Evolutionary conservation across 1,140 invertebrate species (phyloP), one percentile per base, ranked within the genome.

Genomic region (Apis florea): DNA sequence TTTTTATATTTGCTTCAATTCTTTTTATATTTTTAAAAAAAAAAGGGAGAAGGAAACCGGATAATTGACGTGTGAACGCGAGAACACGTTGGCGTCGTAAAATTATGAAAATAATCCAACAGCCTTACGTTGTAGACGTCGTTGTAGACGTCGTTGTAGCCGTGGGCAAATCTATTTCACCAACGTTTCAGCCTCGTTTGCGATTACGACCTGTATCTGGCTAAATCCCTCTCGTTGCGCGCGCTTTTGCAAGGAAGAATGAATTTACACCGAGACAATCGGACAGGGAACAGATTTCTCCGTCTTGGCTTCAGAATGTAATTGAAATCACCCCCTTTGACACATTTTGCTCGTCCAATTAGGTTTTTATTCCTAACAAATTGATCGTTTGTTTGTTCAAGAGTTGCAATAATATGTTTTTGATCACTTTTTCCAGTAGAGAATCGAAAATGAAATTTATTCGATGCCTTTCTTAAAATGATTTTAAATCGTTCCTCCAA

Each of bases 201-300:
- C 63, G 74, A 70, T 71, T 66, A 78, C 74, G 67, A 64, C 15
- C 26, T 58, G 68, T 71, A 72, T 58, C 53, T 53, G 51, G 68
- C 58, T 31, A 40, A 54, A 69, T 31, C 51, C 63, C 17, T 51
- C 40, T 31, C 31, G 61, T 1, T 13, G 47, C 61, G 10, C 31
- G 12, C 26, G 21, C 64, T 70, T 77, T 31, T 64, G 66, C 74
- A 67, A 53, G 53, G 61, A 79, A 24, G 58, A 63, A 79, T 51
- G 68, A 83, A 72, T 72, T 82, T 76, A 67, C 59, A 56, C 31
- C 53, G 53, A 49, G 79, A 63, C n/a, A 82, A 82, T 82, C 67
- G 80, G 68, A 24, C 72, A 47, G 24, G 15, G 49, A 51, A 56
- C 56, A 70, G 66, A 79, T 84, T 85, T 84, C 71, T 78, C 82